These are phyloP conservation scores for Acanthurus leucopareius DNA, from an alignment of 2,797 vertebrate genomes.

Conservation along the genomic window DNA sequence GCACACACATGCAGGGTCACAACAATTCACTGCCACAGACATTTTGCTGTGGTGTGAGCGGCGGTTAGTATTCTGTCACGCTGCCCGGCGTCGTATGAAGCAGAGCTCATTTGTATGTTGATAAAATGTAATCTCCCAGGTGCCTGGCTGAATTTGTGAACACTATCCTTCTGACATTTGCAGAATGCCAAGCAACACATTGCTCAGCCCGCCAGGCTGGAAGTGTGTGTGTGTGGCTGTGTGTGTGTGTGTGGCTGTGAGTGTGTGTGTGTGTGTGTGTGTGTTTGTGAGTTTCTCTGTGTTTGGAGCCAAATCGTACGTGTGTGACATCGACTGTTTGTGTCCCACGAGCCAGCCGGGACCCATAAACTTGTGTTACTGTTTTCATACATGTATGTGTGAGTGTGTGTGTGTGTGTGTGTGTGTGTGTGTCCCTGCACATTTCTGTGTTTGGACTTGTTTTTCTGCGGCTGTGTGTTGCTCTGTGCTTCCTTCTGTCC, in stretches of 20 bases:
- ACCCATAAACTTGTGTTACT: slow-evolving; percentile 2
- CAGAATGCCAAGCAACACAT: slow-evolving; percentile 74
- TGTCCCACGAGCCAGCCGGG: slow-evolving; percentile 21
- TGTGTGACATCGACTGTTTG: slow-evolving; percentile 15
- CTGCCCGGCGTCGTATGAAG: slow-evolving; percentile 60
- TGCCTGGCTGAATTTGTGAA: slow-evolving; percentile 64
- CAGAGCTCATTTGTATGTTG: slow-evolving; percentile 76
- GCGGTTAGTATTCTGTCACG: slow-evolving; percentile 61
- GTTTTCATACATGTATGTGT: neutral
- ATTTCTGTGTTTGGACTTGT: neutral
- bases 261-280: neutral
- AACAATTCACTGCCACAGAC: slow-evolving; percentile 58
- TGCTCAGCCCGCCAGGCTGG: slow-evolving; percentile 40
- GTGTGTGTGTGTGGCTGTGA: neutral
- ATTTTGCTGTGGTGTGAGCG: slow-evolving; percentile 47
- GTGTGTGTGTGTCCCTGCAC: slow-evolving; percentile 1
- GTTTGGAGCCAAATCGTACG: too few species aligned
- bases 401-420: neutral
- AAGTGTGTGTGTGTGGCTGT: slow-evolving; percentile 27
- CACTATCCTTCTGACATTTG: slow-evolving; percentile 75
- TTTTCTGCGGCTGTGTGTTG: neutral
- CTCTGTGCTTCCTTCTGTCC: slow-evolving; percentile 33
- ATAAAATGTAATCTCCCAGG: slow-evolving; percentile 78
- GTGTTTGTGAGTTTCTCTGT: neutral
- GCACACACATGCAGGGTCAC: slow-evolving; percentile 15